phyloP scores from a whole-genome alignment of 1,140 invertebrate species.

The Phthorimaea operculella region DNA sequence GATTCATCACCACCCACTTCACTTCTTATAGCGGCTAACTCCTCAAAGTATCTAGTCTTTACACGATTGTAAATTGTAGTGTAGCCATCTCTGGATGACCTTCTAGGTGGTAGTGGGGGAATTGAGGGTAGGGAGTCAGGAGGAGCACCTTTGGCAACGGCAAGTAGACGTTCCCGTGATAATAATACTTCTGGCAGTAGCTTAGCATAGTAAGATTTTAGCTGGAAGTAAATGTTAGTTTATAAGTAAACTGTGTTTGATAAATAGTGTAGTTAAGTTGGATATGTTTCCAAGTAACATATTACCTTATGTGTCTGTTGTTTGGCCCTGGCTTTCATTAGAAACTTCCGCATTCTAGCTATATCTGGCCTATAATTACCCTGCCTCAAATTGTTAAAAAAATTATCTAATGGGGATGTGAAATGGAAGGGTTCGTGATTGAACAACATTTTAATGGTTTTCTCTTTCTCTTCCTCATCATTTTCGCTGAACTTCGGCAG shows the following conservation, averaged over 20 bases:
- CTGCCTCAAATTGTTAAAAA: constrained; percentile 75
- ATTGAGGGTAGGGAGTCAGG: constrained; percentile 44
- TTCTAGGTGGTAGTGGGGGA: constrained; percentile 41
- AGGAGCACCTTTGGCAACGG: constrained; percentile 42
- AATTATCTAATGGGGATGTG: constrained; percentile 75
- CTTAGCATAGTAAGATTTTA: constrained; percentile 60
- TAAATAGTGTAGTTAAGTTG: neutral
- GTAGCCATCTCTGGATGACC: constrained; percentile 42
- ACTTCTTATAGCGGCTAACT: constrained; percentile 64
- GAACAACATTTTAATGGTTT: constrained; percentile 75
- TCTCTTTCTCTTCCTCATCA: constrained; percentile 74
- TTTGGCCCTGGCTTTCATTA: constrained; percentile 54
- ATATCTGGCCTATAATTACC: constrained; percentile 75
- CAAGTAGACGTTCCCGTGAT: constrained; percentile 50
- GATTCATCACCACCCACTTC: constrained; percentile 76
- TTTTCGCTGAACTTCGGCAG: constrained; percentile 76
- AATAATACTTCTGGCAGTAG: constrained; percentile 55
- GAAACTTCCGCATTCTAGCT: constrained; percentile 67
- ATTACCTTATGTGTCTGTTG: constrained; percentile 58
- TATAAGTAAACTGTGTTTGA: too few relatives aligned
- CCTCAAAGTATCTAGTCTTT: constrained; percentile 66
- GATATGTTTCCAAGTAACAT: neutral
- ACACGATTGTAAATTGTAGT: constrained; percentile 51
- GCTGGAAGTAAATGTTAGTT: constrained; percentile 41
- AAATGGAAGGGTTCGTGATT: constrained; percentile 77